These are phyloP conservation scores for Lepilemur ruficaudatus DNA, from an alignment of 2,797 vertebrate genomes.

Conservation along the genomic window DNA sequence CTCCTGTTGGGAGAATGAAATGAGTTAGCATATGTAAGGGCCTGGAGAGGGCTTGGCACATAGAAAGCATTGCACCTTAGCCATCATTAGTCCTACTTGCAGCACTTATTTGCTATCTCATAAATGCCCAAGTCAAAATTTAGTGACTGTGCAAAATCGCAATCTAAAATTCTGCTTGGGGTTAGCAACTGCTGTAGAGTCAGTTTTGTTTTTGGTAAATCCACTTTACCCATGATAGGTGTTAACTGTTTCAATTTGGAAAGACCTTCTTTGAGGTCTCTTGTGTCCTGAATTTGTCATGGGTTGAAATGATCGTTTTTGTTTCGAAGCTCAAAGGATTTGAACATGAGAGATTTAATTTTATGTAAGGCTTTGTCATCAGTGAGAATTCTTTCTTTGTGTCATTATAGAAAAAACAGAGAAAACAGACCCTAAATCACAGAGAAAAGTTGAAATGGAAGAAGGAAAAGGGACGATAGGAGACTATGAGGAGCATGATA, in stretches of 20 bases:
- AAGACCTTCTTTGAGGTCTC: not conserved
- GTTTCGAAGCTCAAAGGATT: slow-evolving; percentile 41
- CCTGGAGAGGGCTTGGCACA: not conserved
- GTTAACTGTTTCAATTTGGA: not conserved
- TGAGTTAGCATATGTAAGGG: not conserved
- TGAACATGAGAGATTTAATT: not conserved
- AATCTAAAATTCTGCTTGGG: not conserved
- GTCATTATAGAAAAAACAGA: not conserved
- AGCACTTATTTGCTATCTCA: not conserved
- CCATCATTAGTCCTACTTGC: not conserved
- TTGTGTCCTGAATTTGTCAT: not conserved
- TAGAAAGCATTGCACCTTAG: not conserved
- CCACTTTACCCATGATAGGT: not conserved
- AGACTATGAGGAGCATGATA: not conserved
- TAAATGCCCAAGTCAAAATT: not conserved
- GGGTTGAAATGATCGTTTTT: not conserved
- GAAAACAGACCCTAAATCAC: not conserved
- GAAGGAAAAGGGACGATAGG: not conserved
- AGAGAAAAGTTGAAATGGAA: not conserved
- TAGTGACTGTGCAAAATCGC: not conserved
- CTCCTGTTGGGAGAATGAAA: not conserved
- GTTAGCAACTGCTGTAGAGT: not conserved
- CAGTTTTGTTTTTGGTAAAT: not conserved
- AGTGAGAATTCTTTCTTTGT: not conserved
- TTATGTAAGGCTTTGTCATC: not conserved